A percentile compares a stretch with the other conserved stretches of the same genome.
phyloP scores from a whole-genome alignment of 1,140 invertebrate species.

The Chymomyza costata region DNA sequence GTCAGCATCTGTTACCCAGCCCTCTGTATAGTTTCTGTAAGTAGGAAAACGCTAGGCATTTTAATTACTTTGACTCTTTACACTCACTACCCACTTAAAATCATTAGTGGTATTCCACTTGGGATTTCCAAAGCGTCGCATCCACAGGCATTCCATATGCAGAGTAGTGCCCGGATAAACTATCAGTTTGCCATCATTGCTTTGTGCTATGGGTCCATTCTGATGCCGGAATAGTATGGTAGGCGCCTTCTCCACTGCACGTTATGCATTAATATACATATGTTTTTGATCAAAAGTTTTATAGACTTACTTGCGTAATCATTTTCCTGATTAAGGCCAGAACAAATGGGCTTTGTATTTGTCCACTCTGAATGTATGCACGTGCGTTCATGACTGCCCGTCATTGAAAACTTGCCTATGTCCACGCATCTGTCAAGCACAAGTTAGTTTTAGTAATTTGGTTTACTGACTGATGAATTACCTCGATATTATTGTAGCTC shows the following conservation, averaged over 20 bases:
- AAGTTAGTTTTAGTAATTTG: no score
- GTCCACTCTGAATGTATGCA: slow-evolving; percentile 88
- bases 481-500: slow-evolving; percentile 81
- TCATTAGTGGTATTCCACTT: slow-evolving; percentile 87
- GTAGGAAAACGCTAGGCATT: not conserved
- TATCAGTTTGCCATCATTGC: slow-evolving; percentile 88
- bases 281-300: no score
- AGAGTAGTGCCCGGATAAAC: slow-evolving; percentile 89
- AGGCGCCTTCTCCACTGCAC: slow-evolving; percentile 88
- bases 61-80: not conserved
- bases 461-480: slow-evolving; percentile 63
- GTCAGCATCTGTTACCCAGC: slow-evolving; percentile 89
- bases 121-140: slow-evolving; percentile 87
- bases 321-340: slow-evolving; percentile 88
- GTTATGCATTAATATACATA: no score
- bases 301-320: slow-evolving; percentile 84
- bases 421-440: slow-evolving; percentile 82
- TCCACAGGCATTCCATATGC: slow-evolving; percentile 92
- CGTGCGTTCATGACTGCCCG: slow-evolving; percentile 79
- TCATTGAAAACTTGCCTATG: slow-evolving; percentile 84
- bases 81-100: slow-evolving; percentile 76
- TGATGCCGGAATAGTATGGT: slow-evolving; percentile 89
- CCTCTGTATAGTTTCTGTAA: slow-evolving; percentile 84
- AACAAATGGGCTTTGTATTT: slow-evolving; percentile 85
- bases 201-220: slow-evolving; percentile 88